These are phyloP conservation scores for Podarcis muralis DNA, from an alignment of 2,113 vertebrate species.

Conservation along the genomic window DNA sequence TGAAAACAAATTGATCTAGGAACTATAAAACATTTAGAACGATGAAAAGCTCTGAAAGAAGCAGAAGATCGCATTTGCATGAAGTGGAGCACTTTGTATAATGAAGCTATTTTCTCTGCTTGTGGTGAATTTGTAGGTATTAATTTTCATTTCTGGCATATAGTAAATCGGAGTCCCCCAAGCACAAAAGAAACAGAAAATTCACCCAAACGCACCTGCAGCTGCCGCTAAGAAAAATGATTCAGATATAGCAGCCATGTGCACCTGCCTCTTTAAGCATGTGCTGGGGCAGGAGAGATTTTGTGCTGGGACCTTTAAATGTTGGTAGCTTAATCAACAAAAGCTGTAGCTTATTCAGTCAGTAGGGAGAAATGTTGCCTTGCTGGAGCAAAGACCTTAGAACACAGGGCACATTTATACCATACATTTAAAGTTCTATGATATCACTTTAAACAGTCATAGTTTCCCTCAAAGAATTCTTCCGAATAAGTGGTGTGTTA, in stretches of 20 bases:
- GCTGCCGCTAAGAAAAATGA: background rate
- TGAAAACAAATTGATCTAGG: conserved; percentile 11
- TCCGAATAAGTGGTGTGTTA: too few relatives aligned
- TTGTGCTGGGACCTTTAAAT: too few relatives aligned
- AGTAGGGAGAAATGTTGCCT: too few relatives aligned
- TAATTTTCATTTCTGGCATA: conserved; percentile 25
- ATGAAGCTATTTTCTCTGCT: conserved; percentile 28
- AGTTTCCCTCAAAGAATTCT: too few relatives aligned
- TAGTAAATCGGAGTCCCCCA: background rate
- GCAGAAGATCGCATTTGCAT: conserved; percentile 13
- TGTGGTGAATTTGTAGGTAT: conserved; percentile 19
- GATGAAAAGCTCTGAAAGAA: conserved; percentile 5
- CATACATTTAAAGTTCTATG: too few relatives aligned
- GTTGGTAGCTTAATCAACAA: background rate
- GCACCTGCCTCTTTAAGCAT: background rate
- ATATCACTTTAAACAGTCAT: too few relatives aligned
- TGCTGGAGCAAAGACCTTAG: too few relatives aligned
- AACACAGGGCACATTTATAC: too few relatives aligned
- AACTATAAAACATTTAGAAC: background rate
- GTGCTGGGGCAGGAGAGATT: background rate
- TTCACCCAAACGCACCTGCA: background rate
- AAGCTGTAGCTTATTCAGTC: background rate
- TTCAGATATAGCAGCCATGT: background rate
- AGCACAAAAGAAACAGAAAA: background rate
- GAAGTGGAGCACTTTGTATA: conserved; percentile 25